These are phyloP conservation scores for Brachypteracias leptosomus DNA, from an alignment of 2,113 vertebrate species.

Conservation along the genomic window DNA sequence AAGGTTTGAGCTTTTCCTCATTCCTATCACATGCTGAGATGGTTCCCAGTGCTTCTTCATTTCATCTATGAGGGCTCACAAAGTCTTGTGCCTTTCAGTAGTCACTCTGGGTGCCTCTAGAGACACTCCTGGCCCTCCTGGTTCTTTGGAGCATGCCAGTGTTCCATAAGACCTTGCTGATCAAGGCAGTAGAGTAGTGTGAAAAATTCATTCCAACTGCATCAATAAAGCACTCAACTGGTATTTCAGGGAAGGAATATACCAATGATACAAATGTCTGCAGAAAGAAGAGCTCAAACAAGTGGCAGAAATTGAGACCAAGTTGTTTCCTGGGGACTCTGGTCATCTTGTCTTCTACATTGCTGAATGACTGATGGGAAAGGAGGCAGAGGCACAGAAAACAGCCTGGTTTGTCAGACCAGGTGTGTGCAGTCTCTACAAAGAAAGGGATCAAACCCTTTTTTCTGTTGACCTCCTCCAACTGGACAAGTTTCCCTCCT, in stretches of 20 bases:
- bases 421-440: not conserved
- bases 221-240: not conserved
- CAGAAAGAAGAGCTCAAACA: not conserved
- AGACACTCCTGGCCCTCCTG: not conserved
- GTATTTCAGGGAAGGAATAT: not conserved
- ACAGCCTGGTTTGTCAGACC: not conserved
- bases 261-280: not conserved
- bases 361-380: not conserved
- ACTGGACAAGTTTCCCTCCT: not conserved
- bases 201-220: not conserved
- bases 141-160: not conserved
- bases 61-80: not conserved
- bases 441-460: not conserved
- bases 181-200: not conserved
- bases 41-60: not conserved
- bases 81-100: not conserved
- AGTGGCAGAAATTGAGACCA: not conserved
- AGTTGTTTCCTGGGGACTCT: not conserved
- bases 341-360: not conserved
- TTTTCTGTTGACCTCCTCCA: not conserved
- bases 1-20: not conserved
- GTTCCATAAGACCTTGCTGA: not conserved
- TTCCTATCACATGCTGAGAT: not conserved
- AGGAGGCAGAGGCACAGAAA: not conserved
- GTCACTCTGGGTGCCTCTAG: not conserved